A percentile compares a stretch with the other conserved stretches of the same genome.
Evolutionary conservation across 1,140 invertebrate genomes (phyloP).

Genomic region (Bombus haemorrhoidalis): DNA sequence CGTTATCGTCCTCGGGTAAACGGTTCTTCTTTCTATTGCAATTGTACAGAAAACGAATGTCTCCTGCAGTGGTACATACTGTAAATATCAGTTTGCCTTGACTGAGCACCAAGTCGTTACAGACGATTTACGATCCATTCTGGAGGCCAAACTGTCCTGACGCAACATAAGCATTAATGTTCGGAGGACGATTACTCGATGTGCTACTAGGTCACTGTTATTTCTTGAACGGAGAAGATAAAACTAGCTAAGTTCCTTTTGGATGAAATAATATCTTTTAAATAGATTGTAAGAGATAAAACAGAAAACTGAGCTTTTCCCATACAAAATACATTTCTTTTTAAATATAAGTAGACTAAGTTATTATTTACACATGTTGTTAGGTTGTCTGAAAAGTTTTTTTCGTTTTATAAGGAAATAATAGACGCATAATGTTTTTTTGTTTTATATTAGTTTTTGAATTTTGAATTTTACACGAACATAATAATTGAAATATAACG

Average conservation of each 20-base stretch:
- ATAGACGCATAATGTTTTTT: too few relatives aligned
- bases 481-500: too few relatives aligned
- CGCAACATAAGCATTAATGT: constrained; percentile 67
- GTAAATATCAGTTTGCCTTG: constrained; percentile 69
- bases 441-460: too few relatives aligned
- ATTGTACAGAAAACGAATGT: constrained; percentile 30
- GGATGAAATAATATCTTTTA: not conserved
- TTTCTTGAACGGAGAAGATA: not conserved
- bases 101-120: constrained; percentile 58
- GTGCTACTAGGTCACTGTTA: constrained; percentile 40
- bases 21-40: constrained; percentile 22
- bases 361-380: too few relatives aligned
- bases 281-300: too few relatives aligned
- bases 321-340: too few relatives aligned
- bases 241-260: too few relatives aligned
- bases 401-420: too few relatives aligned
- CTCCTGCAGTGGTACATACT: constrained; percentile 26
- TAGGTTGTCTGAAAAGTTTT: too few relatives aligned
- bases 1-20: constrained; percentile 19
- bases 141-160: constrained; percentile 50
- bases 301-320: too few relatives aligned
- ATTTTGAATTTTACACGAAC: too few relatives aligned
- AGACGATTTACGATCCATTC: constrained; percentile 61
- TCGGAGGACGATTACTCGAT: constrained; percentile 20
- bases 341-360: too few relatives aligned